Evolutionary conservation across 92 coral and sea anemone genomes (phyloP), one percentile per base, ranked within the genome.

Genomic region (Blastomussa wellsi): DNA sequence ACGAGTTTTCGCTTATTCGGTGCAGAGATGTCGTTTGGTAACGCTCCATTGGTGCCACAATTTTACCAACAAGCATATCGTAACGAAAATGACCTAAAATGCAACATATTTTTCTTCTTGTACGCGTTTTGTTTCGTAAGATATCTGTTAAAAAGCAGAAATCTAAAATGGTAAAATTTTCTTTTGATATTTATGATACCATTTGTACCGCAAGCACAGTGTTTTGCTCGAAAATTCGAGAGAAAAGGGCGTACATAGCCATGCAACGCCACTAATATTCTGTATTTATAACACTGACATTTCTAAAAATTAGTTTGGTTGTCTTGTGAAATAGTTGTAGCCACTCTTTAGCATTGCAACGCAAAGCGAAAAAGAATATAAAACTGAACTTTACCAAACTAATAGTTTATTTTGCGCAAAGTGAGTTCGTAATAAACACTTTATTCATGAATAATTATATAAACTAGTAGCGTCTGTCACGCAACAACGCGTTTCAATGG

Each of bases 161-260:
- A 31, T 11, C 7, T 5, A 9, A 47, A 48, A 11, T 29, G 0
- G 0, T 28, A 9, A 31, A 42, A 22, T 47, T 67, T 80, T 17
- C 29, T 26, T 22, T 44, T 1, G 5, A 1, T 29, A 80, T 15
- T 22, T 28, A 20, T 24, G 28, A 1, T 28, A 1, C 11, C 72
- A 4, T 33, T 5, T 24, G 24, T 14, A 10, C 36, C 4, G 4
- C 36, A 32, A 24, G 52, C 36, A 26, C 66, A 44, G 44, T 66
- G 32, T 7, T 52, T 36, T 41, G n/a, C 52, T 38, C 49, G 86
- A 82, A 82, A 26, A 6, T 82, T 82, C 86, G 39, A 52, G 53
- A 71, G 38, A 32, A 70, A 82, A 82, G 86, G 86, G 86, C 86
- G 86, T 71, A 51, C 75, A 69, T 35, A 24, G 12, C n/a, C 38